Conservation (phyloP, 2,797 vertebrate species). For the Cyprinella venusta region DNA sequence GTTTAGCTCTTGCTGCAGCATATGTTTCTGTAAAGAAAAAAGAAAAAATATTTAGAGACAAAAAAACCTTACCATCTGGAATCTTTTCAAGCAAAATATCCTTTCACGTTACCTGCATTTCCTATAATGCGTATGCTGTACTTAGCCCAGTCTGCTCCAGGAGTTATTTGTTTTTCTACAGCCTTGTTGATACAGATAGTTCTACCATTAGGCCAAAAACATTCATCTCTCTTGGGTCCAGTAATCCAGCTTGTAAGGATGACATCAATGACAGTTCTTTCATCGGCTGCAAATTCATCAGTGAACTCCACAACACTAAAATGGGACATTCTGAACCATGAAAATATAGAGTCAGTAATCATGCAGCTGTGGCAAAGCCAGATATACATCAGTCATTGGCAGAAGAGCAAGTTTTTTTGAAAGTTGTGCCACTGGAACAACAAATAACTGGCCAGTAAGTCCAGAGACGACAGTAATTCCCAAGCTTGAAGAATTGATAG, state of each 20-base stretch:
- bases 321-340: constrained; percentile 21
- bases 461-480: background rate
- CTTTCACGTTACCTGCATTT: constrained; percentile 1
- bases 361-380: background rate
- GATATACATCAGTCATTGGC: background rate
- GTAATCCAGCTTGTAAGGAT: constrained; percentile 5
- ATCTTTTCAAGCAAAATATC: background rate
- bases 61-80: background rate
- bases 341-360: background rate
- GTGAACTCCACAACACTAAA: no score
- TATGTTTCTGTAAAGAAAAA: no score
- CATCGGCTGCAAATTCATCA: background rate
- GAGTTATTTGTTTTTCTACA: background rate
- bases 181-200: background rate
- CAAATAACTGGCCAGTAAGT: background rate
- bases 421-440: constrained; percentile 17
- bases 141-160: constrained; percentile 11
- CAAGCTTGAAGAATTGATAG: background rate
- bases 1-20: no score
- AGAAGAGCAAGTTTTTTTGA: constrained; percentile 15
- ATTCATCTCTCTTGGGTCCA: constrained; percentile 5
- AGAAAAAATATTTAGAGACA: background rate
- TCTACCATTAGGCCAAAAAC: background rate
- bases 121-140: background rate
- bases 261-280: constrained; percentile 13